A percentile compares a stretch with the other conserved stretches of the same genome.
phyloP scores from a whole-genome alignment of 2,888 invertebrate species.

The Sinopyrophorus schimmeli region DNA sequence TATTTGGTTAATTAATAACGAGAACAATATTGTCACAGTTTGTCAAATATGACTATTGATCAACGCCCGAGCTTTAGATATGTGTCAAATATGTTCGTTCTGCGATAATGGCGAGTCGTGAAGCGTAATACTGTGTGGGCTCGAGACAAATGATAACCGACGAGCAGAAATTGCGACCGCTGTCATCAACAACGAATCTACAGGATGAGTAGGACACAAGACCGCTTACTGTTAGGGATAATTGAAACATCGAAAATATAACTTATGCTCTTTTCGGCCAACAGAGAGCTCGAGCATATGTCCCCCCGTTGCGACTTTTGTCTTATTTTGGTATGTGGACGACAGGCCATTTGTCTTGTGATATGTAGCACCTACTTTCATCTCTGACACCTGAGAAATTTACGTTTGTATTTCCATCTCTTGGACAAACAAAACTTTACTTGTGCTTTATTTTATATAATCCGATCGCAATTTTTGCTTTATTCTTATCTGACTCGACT shows the following conservation, averaged over 20 bases:
- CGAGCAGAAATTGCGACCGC: conserved; percentile 29
- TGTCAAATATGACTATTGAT: conserved; percentile 30
- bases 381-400: conserved; percentile 30
- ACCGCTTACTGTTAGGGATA: conserved; percentile 25
- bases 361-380: conserved; percentile 25
- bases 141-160: conserved; percentile 29
- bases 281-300: conserved; percentile 14
- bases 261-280: conserved; percentile 18
- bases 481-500: too few relatives aligned
- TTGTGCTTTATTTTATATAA: too few relatives aligned
- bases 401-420: conserved; percentile 29
- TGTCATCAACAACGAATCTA: conserved; percentile 29
- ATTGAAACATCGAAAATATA: conserved; percentile 28
- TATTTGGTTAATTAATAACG: conserved; percentile 10
- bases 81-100: conserved; percentile 35
- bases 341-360: conserved; percentile 29
- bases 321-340: conserved; percentile 27
- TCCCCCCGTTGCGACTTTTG: conserved; percentile 20
- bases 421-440: conserved; percentile 26
- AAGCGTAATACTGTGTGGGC: conserved; percentile 26
- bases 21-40: conserved; percentile 12
- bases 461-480: too few relatives aligned
- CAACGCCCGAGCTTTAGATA: conserved; percentile 33
- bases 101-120: conserved; percentile 35
- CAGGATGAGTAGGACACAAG: conserved; percentile 22